phyloP scores from a whole-genome alignment of 2,888 invertebrate genomes.

The Empis livida region DNA sequence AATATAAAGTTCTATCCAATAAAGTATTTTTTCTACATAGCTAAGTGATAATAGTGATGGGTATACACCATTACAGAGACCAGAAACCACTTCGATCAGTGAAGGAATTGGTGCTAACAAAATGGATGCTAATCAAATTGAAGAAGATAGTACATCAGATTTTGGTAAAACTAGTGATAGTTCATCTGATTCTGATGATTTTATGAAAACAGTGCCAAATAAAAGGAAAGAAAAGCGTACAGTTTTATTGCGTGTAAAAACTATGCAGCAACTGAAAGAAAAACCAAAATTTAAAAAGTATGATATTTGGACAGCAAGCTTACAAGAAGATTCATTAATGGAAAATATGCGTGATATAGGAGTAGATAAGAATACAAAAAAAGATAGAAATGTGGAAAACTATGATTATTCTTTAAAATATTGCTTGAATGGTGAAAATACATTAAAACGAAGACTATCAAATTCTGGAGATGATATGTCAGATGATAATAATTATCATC shows the following conservation, averaged over 20 bases:
- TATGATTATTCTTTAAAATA: conserved; percentile 58
- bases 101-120: conserved; percentile 6
- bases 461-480: conserved; percentile 25
- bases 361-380: conserved; percentile 50
- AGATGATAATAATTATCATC: conserved; percentile 21
- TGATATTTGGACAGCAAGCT: conserved; percentile 59
- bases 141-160: conserved; percentile 22
- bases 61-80: conserved; percentile 31
- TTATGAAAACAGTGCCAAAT: conserved; percentile 21
- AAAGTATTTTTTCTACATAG: neutral
- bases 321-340: conserved; percentile 68
- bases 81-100: conserved; percentile 15
- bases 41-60: conserved; percentile 23
- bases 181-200: conserved; percentile 27
- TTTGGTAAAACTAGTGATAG: conserved; percentile 21
- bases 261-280: conserved; percentile 14
- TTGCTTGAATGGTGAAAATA: conserved; percentile 42
- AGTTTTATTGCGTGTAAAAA: conserved; percentile 24
- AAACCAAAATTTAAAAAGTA: conserved; percentile 48
- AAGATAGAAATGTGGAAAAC: conserved; percentile 58
- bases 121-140: neutral
- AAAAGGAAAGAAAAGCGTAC: conserved; percentile 25
- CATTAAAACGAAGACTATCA: conserved; percentile 28
- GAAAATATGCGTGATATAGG: conserved; percentile 67
- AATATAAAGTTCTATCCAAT: neutral